Conservation (phyloP, 1,140 invertebrate species). For the Drosophila azteca region DNA sequence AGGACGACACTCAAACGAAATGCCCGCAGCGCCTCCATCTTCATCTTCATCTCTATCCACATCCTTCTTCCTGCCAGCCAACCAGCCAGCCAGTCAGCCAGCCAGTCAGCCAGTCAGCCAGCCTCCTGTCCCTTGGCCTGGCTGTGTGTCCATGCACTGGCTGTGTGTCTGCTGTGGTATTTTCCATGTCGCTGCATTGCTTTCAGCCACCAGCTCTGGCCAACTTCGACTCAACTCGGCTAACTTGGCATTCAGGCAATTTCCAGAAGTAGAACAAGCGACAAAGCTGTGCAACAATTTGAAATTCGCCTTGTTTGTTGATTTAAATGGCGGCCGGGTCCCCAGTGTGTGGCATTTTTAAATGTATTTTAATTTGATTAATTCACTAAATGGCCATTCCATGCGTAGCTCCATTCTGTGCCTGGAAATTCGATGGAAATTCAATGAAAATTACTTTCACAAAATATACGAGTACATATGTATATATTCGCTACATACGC, state of each 20-base stretch:
- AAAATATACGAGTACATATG: too few relatives aligned
- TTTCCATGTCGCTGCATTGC: constrained; percentile 77
- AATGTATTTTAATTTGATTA: constrained; percentile 26
- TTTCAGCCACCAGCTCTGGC: constrained; percentile 65
- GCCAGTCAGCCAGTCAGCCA: background rate
- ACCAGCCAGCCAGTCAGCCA: too few relatives aligned
- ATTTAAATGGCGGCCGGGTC: constrained; percentile 47
- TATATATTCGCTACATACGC: too few relatives aligned
- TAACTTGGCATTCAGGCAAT: constrained; percentile 58
- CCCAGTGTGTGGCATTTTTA: background rate
- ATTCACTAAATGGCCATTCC: constrained; percentile 21
- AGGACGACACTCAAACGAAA: constrained; percentile 51
- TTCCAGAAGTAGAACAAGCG: constrained; percentile 5
- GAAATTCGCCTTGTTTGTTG: constrained; percentile 63
- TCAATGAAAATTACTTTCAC: constrained; percentile 11
- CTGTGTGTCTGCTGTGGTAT: constrained; percentile 72
- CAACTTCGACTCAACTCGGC: constrained; percentile 39
- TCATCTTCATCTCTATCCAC: constrained; percentile 12
- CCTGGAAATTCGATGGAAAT: constrained; percentile 24
- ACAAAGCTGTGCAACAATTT: too few relatives aligned
- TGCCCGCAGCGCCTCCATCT: constrained; percentile 36
- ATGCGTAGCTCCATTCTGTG: too few relatives aligned
- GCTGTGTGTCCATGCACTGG: constrained; percentile 45
- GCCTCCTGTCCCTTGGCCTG: constrained; percentile 1
- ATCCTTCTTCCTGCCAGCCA: constrained; percentile 19